Percentiles rank a stretch among this genome's conserved stretches.
Evolutionary conservation across 2,888 invertebrate genomes (phyloP).

Genomic region (Amphipoea oculea): DNA sequence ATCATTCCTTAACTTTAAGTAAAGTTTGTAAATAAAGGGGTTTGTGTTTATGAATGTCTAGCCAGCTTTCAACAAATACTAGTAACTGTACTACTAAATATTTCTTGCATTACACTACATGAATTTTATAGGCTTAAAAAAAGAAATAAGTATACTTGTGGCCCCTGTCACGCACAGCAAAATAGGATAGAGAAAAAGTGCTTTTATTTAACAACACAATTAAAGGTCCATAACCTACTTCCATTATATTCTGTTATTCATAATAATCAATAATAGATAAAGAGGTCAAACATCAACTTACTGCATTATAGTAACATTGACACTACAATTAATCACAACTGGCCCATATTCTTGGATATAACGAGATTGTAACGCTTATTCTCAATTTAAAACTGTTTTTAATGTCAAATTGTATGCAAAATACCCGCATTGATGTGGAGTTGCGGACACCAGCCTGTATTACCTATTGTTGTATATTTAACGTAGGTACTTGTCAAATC

Average conservation of each 20-base stretch:
- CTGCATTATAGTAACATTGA: slow-evolving; percentile 30
- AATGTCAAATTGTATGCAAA: too few relatives aligned
- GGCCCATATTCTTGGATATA: not conserved
- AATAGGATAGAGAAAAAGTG: not conserved
- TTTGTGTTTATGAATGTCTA: not conserved
- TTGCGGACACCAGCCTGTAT: too few relatives aligned
- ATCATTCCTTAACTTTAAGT: too few relatives aligned
- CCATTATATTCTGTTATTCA: slow-evolving; percentile 8
- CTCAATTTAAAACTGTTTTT: not conserved
- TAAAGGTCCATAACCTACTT: not conserved
- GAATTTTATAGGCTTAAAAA: not conserved
- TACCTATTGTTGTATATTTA: not conserved
- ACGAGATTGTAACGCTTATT: not conserved
- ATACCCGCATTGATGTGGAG: too few relatives aligned
- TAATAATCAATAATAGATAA: slow-evolving; percentile 43
- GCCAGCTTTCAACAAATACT: not conserved
- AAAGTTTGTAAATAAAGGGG: too few relatives aligned
- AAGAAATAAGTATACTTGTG: not conserved
- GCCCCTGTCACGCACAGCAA: not conserved
- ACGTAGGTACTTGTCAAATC: too few relatives aligned
- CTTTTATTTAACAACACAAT: not conserved
- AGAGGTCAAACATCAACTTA: slow-evolving; percentile 37
- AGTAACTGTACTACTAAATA: too few relatives aligned
- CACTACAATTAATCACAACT: slow-evolving; percentile 11
- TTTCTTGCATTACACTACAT: not conserved